Base-by-base conservation (phyloP, 2,888 invertebrate species). In the Hirtodrosophila trivittata region DNA sequence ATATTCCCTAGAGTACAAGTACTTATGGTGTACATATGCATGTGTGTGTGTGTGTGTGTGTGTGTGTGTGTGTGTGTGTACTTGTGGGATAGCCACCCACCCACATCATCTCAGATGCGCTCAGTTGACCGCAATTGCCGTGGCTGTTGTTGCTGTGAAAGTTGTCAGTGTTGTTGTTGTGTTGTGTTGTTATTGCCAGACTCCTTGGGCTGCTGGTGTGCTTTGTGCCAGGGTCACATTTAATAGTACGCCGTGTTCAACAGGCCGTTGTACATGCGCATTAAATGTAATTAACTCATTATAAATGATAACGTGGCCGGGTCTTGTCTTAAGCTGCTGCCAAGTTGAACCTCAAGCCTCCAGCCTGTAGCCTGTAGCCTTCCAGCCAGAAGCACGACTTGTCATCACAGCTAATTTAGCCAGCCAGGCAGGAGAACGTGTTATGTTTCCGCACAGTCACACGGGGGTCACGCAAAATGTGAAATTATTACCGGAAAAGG, bases 211-310 rank as follows among this genome's bases (percentile, higher is more conserved):
- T 28, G 28, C 37, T 9, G n/a, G 4, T 28, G 37, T 3, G 39
- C 60, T 67, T 63, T 75, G 67, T 77, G 70, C 56, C 70, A 66
- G 85, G 85, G 86, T 75, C 82, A 70, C 81, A 84, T 84, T 84
- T 82, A 82, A 82, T 84, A 84, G 86, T 65, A 82, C 65, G 56
- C 70, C 68, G 66, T 82, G 82, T 81, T 86, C 82, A 82, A 86
- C 82, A 86, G 86, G 82, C 85, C 80, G 80, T 86, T 78, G 70
- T 70, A 86, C 82, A 81, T 75, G 82, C 77, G 85, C 84, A 86
- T 83, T 83, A 86, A 86, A 87, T 76, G 83, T 83, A 83, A 83
- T 83, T 83, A 83, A 87, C 83, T 83, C 87, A 83, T 83, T 83
- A 83, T 87, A 87, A 83, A 87, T 83, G 87, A 83, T 87, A 83